Evolutionary conservation across 53 echinoderm and acorn worm genomes (phyloP).

Genomic region (Henricia sp.): DNA sequence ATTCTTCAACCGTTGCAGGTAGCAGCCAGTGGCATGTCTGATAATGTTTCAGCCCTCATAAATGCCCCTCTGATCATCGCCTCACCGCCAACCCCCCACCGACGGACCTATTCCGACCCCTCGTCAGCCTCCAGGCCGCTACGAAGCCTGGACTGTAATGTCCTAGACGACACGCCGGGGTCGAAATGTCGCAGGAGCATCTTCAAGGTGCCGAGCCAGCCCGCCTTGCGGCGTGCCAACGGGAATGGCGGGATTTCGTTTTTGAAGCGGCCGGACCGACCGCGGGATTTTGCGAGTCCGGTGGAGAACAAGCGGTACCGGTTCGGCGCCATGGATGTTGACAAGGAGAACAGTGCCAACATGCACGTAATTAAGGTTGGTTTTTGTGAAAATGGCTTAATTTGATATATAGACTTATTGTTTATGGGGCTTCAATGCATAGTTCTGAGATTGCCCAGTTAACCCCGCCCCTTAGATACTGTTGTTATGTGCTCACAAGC

Average conservation of each 20-base stretch:
- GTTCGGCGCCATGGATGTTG: constrained; percentile 50
- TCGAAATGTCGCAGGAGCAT: constrained; percentile 81
- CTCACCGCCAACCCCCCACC: constrained; percentile 52
- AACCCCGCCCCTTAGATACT: no score
- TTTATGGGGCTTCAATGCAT: no score
- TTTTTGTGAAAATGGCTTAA: neutral
- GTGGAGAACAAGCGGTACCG: constrained; percentile 81
- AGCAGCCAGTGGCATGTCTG: constrained; percentile 8
- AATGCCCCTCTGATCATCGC: constrained; percentile 40
- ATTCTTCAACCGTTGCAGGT: constrained; percentile 17
- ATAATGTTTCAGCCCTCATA: constrained; percentile 13
- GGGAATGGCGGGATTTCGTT: no score
- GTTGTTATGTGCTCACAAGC: no score
- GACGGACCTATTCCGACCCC: no score
- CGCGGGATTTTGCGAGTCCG: constrained; percentile 83
- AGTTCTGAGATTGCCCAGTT: no score
- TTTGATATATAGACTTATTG: neutral
- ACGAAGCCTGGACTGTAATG: constrained; percentile 75
- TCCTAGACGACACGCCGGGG: constrained; percentile 74
- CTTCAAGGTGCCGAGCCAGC: constrained; percentile 95
- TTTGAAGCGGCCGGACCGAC: constrained; percentile 87
- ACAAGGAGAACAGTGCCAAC: no score
- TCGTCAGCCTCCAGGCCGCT: no score
- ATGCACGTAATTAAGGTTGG: constrained; percentile 22
- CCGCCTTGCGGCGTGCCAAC: constrained; percentile 54